Percentiles rank a stretch among this genome's conserved stretches.
Evolutionary conservation across 2,113 vertebrate genomes (phyloP).

Genomic region (Apteryx mantelli): DNA sequence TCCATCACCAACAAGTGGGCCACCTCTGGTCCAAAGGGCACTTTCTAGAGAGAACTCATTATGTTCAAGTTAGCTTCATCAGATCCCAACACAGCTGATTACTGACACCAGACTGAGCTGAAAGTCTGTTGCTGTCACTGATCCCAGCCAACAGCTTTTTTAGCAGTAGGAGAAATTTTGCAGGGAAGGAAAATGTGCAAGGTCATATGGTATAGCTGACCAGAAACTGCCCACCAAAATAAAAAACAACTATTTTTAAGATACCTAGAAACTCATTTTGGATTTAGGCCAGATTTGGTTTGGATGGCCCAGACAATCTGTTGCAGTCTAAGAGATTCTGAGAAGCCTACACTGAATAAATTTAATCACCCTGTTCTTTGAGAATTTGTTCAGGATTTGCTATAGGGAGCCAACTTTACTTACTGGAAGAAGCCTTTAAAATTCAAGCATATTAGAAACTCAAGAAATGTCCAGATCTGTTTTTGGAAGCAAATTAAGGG

Average conservation of each 20-base stretch:
- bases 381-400: background rate
- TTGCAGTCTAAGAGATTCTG: background rate
- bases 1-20: background rate
- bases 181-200: background rate
- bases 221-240: background rate
- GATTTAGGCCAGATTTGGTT: background rate
- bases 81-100: background rate
- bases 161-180: background rate
- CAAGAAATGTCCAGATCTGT: background rate
- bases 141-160: background rate
- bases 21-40: background rate
- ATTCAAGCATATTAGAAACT: slow-evolving; percentile 10
- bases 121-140: background rate
- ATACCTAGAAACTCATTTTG: slow-evolving; percentile 14
- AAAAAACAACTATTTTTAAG: background rate
- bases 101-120: background rate
- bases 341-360: background rate
- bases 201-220: background rate
- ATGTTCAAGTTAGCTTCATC: background rate
- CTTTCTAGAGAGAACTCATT: background rate
- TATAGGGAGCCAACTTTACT: background rate
- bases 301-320: background rate
- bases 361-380: background rate
- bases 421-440: slow-evolving; percentile 14
- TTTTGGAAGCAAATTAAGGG: slow-evolving; percentile 23